A percentile compares a stretch with the other conserved stretches of the same genome.
Evolutionary conservation across 23 tunicate species (phyloP).

Genomic region (Styela clava): DNA sequence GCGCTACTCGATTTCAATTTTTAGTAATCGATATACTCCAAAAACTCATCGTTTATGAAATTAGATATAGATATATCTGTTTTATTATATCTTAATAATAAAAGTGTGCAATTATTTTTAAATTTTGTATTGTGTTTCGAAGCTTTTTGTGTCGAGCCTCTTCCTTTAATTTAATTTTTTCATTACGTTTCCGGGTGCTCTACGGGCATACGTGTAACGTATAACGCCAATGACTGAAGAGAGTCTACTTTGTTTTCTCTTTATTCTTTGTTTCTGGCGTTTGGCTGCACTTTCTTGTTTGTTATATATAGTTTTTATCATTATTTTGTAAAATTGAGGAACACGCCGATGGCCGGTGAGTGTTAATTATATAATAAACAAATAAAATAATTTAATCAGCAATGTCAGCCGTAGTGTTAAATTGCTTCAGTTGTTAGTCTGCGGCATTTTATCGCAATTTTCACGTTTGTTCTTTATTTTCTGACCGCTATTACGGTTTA

Average conservation of each 20-base stretch:
- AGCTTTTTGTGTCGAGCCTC: no score
- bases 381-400: conserved; percentile 1
- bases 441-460: neutral
- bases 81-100: no score
- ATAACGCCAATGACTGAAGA: conserved; percentile 59
- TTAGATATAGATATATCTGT: no score
- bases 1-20: no score
- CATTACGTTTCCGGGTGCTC: conserved; percentile 16
- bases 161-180: neutral
- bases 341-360: conserved; percentile 88
- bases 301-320: conserved; percentile 67
- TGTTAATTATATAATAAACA: neutral
- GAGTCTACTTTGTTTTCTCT: conserved; percentile 84
- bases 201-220: neutral
- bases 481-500: neutral
- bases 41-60: no score
- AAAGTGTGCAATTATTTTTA: no score
- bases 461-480: neutral
- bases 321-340: conserved; percentile 33
- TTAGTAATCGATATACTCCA: no score
- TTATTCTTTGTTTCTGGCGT: conserved; percentile 69
- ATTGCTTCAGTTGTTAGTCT: neutral
- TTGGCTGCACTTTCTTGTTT: conserved; percentile 67
- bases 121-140: no score
- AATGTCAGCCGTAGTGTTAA: neutral